Conservation (phyloP, 1,140 invertebrate species). For the Sitobion miscanthi region DNA sequence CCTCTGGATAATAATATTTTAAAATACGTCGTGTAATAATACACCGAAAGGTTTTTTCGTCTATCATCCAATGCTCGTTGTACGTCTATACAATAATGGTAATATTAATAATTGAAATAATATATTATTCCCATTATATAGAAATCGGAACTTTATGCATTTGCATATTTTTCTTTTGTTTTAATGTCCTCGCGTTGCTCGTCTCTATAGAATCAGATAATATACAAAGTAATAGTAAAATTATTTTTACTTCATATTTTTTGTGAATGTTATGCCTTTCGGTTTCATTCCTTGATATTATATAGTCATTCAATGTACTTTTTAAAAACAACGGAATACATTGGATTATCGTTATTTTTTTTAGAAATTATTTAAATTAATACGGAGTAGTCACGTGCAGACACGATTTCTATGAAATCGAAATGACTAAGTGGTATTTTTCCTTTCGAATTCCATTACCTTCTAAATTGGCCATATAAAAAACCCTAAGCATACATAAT, state of each 20-base stretch:
- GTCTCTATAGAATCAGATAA: not conserved
- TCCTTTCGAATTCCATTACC: not conserved
- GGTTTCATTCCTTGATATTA: not conserved
- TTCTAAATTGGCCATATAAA: not conserved
- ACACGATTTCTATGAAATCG: not conserved
- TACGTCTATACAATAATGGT: no score
- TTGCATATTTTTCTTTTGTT: not conserved
- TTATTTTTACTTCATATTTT: not conserved
- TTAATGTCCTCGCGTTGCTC: not conserved
- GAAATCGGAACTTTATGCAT: no score
- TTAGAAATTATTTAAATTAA: not conserved
- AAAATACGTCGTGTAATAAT: no score
- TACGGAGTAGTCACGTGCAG: not conserved
- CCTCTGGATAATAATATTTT: no score
- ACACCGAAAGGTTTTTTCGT: no score
- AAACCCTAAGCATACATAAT: not conserved
- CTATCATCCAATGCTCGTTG: no score
- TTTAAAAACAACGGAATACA: not conserved
- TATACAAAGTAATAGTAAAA: not conserved
- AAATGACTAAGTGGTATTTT: not conserved
- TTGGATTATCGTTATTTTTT: not conserved
- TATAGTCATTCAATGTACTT: not conserved
- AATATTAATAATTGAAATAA: no score
- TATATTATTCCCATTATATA: not conserved
- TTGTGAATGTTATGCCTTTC: not conserved